Percentiles rank a stretch among this genome's conserved stretches.
These are phyloP conservation scores for Mormyrops attenuatus DNA, from an alignment of 2,797 vertebrate species.

Conservation along the genomic window DNA sequence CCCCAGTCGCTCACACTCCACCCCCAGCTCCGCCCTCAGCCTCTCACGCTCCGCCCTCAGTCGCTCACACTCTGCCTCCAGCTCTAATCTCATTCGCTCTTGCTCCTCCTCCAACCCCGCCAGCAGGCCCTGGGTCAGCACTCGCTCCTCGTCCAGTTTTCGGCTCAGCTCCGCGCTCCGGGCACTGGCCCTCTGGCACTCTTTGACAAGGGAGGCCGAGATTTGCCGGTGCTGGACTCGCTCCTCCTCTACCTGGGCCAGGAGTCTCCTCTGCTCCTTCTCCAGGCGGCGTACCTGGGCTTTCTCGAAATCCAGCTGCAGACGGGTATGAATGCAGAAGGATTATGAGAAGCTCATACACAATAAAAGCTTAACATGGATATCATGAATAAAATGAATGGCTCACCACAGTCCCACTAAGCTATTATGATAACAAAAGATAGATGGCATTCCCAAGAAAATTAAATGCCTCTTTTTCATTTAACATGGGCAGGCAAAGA, in stretches of 20 bases:
- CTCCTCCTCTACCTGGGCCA: slow-evolving; percentile 78
- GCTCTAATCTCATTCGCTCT: slow-evolving; percentile 75
- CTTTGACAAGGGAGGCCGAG: slow-evolving; percentile 76
- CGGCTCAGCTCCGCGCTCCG: slow-evolving; percentile 82
- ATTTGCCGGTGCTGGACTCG: slow-evolving; percentile 84
- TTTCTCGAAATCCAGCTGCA: slow-evolving; percentile 73
- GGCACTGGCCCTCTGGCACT: slow-evolving; percentile 83
- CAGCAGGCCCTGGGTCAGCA: slow-evolving; percentile 71
- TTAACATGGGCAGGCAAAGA: background rate
- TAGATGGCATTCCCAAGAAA: background rate
- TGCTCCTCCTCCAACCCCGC: slow-evolving; percentile 74
- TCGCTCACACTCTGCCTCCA: slow-evolving; percentile 85
- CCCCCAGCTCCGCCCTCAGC: slow-evolving; percentile 81
- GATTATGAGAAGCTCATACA: background rate
- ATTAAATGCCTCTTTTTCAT: background rate
- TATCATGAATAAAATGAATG: background rate
- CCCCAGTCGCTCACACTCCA: slow-evolving; percentile 77
- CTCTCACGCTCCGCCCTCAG: slow-evolving; percentile 84
- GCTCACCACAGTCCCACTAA: background rate
- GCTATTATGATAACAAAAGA: background rate
- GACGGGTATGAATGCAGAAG: slow-evolving; percentile 15
- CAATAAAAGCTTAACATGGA: background rate
- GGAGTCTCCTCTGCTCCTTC: slow-evolving; percentile 75
- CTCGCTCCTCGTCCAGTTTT: slow-evolving; percentile 84
- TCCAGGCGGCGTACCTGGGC: slow-evolving; percentile 78